Percentiles rank a stretch among this genome's conserved stretches.
phyloP scores from a whole-genome alignment of 2,797 vertebrate species.

The Clarias pachynema region DNA sequence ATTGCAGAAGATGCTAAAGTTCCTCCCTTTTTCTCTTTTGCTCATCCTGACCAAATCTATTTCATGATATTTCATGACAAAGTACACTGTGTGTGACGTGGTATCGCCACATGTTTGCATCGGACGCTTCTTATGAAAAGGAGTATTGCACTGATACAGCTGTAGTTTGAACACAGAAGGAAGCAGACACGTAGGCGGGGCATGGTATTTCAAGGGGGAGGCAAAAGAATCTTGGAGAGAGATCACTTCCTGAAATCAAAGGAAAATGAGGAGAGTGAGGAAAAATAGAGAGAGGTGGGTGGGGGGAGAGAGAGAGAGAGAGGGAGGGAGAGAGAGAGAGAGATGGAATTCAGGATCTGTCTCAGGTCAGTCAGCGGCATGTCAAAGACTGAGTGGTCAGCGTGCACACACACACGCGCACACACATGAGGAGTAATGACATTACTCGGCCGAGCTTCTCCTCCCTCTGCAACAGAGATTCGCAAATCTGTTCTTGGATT shows the following conservation, averaged over 20 bases:
- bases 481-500: slow-evolving; percentile 18
- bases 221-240: neutral
- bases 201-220: slow-evolving; percentile 26
- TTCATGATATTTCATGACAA: neutral
- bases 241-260: slow-evolving; percentile 37
- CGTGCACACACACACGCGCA: rapidly evolving
- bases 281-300: neutral
- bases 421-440: slow-evolving; percentile 25
- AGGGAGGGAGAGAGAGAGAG: neutral
- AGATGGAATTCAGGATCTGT: slow-evolving; percentile 41
- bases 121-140: neutral
- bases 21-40: neutral
- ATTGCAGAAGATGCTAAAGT: neutral
- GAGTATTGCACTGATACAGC: neutral
- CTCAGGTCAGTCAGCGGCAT: slow-evolving; percentile 44
- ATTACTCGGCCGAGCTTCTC: slow-evolving; percentile 27
- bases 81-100: neutral
- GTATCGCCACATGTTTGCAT: too few relatives aligned
- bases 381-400: slow-evolving; percentile 25
- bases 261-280: neutral
- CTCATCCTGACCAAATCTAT: too few relatives aligned
- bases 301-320: neutral
- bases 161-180: neutral
- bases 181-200: slow-evolving; percentile 35
- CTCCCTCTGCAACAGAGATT: slow-evolving; percentile 29